Evolutionary conservation across 1,140 invertebrate genomes (phyloP).

Genomic region (Caenorhabditis latens): DNA sequence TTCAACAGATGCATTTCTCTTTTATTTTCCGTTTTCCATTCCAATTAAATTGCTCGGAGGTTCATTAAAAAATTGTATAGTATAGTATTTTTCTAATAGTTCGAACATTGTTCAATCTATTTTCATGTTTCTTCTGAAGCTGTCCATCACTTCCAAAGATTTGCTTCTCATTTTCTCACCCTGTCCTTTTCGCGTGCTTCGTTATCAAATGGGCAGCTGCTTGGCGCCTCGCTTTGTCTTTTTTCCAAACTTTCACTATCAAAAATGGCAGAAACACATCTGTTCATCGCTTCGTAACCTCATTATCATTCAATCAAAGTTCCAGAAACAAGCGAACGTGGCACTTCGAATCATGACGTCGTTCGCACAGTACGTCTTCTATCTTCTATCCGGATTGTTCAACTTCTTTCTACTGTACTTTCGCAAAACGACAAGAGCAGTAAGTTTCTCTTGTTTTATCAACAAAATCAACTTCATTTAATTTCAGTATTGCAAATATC

Average conservation of each 20-base stretch:
- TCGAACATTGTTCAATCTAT: too few species aligned
- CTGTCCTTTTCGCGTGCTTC: background rate
- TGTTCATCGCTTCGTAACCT: background rate
- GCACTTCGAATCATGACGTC: background rate
- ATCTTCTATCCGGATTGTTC: background rate
- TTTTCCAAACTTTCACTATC: constrained; percentile 46
- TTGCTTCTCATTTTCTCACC: constrained; percentile 16
- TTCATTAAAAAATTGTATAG: too few species aligned
- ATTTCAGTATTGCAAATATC: constrained; percentile 75
- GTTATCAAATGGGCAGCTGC: background rate
- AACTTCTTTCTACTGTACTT: constrained; percentile 27
- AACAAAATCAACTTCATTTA: background rate
- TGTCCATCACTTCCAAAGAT: background rate
- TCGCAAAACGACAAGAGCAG: constrained; percentile 29
- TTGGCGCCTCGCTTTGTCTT: background rate
- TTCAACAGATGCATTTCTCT: background rate
- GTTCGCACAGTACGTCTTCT: background rate
- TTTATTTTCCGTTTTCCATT: background rate
- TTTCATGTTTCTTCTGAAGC: background rate
- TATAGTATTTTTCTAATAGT: too few species aligned
- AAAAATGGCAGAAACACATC: constrained; percentile 19
- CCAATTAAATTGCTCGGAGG: too few species aligned
- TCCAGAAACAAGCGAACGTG: background rate
- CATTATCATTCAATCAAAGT: background rate
- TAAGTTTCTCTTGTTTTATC: background rate